These are phyloP conservation scores for Brachionus manjavacas DNA, from an alignment of 1,140 invertebrate species.

Conservation along the genomic window DNA sequence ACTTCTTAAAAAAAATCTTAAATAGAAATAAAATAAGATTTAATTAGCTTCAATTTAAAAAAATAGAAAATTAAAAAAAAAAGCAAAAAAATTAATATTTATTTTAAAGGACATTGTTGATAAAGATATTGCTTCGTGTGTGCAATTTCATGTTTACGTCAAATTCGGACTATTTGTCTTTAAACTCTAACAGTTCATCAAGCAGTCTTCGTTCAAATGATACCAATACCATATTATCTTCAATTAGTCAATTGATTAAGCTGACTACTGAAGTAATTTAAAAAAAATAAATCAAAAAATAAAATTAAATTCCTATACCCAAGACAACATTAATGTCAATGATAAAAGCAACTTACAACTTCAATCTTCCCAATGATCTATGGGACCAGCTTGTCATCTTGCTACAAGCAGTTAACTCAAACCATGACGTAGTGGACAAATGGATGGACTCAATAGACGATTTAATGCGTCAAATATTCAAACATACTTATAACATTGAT, in stretches of 20 bases:
- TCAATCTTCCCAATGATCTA: constrained; percentile 74
- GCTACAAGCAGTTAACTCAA: constrained; percentile 79
- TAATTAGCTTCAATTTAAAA: background rate
- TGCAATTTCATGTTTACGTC: constrained; percentile 4
- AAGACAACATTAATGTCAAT: constrained; percentile 94
- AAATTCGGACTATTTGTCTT: constrained; percentile 15
- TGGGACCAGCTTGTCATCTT: constrained; percentile 91
- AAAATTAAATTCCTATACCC: constrained; percentile 39
- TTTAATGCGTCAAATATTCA: constrained; percentile 28
- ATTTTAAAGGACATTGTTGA: background rate
- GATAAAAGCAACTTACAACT: constrained; percentile 94
- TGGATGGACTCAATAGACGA: constrained; percentile 59
- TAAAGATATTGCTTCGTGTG: constrained; percentile 33
- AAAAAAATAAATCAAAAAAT: background rate
- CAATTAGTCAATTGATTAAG: constrained; percentile 4
- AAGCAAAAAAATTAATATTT: background rate
- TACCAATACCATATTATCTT: background rate
- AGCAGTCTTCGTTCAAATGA: background rate
- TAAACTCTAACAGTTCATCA: background rate
- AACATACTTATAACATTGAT: constrained; percentile 33
- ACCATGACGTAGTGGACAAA: constrained; percentile 89
- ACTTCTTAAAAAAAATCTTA: no score
- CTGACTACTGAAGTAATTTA: constrained; percentile 1
- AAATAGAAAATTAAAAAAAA: background rate
- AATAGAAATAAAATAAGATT: background rate